These are phyloP conservation scores for Chaetops frenatus DNA, from an alignment of 2,113 vertebrate species.

Conservation along the genomic window DNA sequence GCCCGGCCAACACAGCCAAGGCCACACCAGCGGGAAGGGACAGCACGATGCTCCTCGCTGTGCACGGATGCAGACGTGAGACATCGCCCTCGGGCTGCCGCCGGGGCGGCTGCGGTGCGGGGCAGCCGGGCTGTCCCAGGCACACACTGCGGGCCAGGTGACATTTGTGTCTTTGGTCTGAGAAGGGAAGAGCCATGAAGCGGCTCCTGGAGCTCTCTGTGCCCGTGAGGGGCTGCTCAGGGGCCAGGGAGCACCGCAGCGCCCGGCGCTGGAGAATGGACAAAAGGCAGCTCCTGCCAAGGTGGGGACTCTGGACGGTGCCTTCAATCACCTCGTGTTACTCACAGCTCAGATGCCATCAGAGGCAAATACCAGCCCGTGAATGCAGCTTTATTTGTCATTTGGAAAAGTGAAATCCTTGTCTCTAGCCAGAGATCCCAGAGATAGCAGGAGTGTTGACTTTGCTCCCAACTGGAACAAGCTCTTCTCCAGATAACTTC, in stretches of 20 bases:
- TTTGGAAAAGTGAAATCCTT: not conserved
- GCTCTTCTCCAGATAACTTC: not conserved
- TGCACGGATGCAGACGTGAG: not conserved
- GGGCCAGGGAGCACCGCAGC: not conserved
- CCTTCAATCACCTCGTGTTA: not conserved
- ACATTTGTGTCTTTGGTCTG: not conserved
- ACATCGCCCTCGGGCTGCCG: not conserved
- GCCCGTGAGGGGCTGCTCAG: not conserved
- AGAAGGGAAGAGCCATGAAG: not conserved
- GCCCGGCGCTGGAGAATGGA: not conserved
- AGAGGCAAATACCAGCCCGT: not conserved
- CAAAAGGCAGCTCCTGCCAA: fast-evolving
- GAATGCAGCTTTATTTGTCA: not conserved
- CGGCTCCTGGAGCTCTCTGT: not conserved
- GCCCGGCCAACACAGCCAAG: not conserved
- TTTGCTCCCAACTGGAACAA: not conserved
- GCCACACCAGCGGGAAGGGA: not conserved
- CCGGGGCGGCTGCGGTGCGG: not conserved
- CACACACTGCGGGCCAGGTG: not conserved
- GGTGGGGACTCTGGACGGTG: fast-evolving
- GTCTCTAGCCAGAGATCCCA: not conserved
- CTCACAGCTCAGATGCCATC: not conserved
- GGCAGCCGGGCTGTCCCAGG: not conserved
- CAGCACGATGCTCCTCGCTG: not conserved
- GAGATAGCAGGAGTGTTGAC: not conserved